phyloP scores from a whole-genome alignment of 1,140 invertebrate genomes.

The Sycophila sp. region DNA sequence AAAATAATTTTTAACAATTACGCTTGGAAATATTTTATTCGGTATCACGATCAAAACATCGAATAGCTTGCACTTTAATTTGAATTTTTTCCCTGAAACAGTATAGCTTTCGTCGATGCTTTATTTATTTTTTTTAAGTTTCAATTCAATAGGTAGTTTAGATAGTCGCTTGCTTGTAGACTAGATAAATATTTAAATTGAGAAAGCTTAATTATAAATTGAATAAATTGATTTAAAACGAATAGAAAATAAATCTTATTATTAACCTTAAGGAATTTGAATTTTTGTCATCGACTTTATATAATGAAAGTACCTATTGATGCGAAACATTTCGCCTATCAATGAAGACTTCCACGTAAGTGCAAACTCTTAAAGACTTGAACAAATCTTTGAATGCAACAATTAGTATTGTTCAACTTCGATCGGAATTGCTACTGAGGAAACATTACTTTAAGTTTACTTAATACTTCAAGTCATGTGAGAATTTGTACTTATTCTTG shows the following conservation, averaged over 20 bases:
- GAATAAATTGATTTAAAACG: no score
- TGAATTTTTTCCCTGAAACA: not conserved
- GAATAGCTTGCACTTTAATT: not conserved
- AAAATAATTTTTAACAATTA: not conserved
- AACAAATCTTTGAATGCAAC: not conserved
- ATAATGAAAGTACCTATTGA: conserved; percentile 34
- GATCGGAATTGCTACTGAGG: not conserved
- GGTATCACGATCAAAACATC: not conserved
- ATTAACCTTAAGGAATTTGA: not conserved
- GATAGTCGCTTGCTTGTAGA: no score
- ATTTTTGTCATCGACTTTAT: not conserved
- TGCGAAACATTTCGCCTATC: conserved; percentile 24
- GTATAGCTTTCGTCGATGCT: not conserved
- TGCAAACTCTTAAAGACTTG: not conserved
- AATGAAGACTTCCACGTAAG: conserved; percentile 6
- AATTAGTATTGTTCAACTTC: not conserved
- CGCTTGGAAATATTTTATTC: conserved; percentile 3
- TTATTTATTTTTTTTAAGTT: conserved; percentile 4
- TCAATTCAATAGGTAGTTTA: conserved; percentile 17
- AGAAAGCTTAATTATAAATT: no score
- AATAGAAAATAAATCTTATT: not conserved
- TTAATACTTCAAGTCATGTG: conserved; percentile 22
- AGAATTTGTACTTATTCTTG: conserved; percentile 44
- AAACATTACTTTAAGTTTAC: conserved; percentile 12
- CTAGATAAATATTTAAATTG: no score